Evolutionary conservation across 2,113 vertebrate species (phyloP).

Genomic region (Coturnix japonica): DNA sequence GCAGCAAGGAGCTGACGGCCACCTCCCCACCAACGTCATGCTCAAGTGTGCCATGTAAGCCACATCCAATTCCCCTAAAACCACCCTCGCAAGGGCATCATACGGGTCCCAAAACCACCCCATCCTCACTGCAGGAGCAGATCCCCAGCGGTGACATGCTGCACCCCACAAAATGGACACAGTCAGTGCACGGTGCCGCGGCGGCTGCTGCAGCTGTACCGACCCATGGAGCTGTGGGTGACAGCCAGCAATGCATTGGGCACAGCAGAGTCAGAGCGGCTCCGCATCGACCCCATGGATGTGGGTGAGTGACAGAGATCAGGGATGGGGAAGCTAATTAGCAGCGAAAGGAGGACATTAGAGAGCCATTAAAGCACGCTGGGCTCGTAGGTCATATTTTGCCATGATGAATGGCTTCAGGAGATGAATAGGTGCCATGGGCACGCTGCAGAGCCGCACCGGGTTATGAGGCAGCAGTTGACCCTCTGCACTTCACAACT

Average conservation of each 20-base stretch:
- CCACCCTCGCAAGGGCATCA: background rate
- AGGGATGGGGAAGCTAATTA: background rate
- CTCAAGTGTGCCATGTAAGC: slow-evolving; percentile 77
- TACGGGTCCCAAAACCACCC: background rate
- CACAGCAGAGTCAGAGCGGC: slow-evolving; percentile 62
- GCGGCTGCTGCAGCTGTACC: slow-evolving; percentile 72
- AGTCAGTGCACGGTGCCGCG: slow-evolving; percentile 79
- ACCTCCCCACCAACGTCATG: slow-evolving; percentile 74
- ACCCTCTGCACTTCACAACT: slow-evolving; percentile 52
- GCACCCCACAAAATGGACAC: background rate
- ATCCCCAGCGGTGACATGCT: background rate
- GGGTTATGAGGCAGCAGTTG: background rate
- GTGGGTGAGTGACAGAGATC: slow-evolving; percentile 73
- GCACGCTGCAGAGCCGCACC: fast-evolving
- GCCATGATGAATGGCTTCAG: background rate
- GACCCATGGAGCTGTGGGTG: slow-evolving; percentile 82
- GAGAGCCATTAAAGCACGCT: fast-evolving
- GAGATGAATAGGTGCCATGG: background rate
- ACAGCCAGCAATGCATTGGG: slow-evolving; percentile 84
- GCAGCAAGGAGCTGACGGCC: slow-evolving; percentile 76
- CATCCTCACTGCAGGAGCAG: slow-evolving; percentile 49
- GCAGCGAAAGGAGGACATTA: background rate
- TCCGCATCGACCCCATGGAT: slow-evolving; percentile 81
- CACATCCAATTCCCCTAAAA: background rate
- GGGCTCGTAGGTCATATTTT: background rate